Evolutionary conservation across 2,888 invertebrate species (phyloP), one percentile per base, ranked within the genome.

Genomic region (Lymantria monacha): DNA sequence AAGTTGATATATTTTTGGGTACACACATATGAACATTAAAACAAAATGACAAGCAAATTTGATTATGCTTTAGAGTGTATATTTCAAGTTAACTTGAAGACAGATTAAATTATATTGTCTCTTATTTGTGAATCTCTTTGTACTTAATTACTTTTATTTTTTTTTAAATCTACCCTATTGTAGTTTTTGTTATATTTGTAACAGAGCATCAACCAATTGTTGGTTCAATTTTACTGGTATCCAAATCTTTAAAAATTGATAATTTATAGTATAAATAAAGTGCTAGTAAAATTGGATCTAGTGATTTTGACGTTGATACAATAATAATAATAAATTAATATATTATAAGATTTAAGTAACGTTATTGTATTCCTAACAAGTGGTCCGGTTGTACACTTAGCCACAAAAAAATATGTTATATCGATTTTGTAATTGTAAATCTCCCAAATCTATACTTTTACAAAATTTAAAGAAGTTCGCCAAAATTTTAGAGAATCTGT

Each of bases 291-390:
- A 78, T 82, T 79, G 83, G 72, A 74, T 74, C 65, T 72, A 69
- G 69, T 66, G 69, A 76, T 72, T 78, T 79, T 74, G 69, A 77
- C 72, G 71, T 79, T 80, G 65, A 79, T 77, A 76, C 74, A 65
- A 75, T 76, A 83, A 82, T 80, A 82, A 80, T 85, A 83, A 82
- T 81, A 81, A 83, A 86, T 83, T 85, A 87, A 87, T 87, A 80
- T 82, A 82, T 61, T 14, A 3, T 74, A 74, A 77, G 73, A 81
- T 67, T 72, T 81, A 81, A 82, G 81, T 79, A 77, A 85, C 76
- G 76, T 82, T 41, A 41, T 79, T 83, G 81, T 83, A 81, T 79
- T 53, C 77, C 79, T 86, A 85, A 86, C 83, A 81, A 69, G 72
- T 67, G 72, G 73, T 71, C 74, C 70, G 76, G 81, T 54, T 61